Percentiles rank a stretch among this genome's conserved stretches.
These are phyloP conservation scores for Liolophura sinensis DNA, from an alignment of 1,140 invertebrate genomes.

Conservation along the genomic window DNA sequence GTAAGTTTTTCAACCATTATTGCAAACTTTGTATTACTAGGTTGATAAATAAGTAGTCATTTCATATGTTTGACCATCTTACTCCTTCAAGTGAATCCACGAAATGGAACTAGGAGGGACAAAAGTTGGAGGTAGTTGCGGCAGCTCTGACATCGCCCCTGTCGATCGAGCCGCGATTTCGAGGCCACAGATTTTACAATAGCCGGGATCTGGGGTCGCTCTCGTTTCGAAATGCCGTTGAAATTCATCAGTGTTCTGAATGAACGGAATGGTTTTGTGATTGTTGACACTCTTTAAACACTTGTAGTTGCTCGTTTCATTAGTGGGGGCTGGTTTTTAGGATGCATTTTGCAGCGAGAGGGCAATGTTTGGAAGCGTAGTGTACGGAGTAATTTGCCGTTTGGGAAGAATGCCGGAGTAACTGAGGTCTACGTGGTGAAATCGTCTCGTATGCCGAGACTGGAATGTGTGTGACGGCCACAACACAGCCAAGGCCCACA, in stretches of 20 bases:
- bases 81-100: not conserved
- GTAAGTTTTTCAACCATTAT: not conserved
- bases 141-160: conserved; percentile 1
- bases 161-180: not conserved
- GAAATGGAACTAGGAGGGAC: not conserved
- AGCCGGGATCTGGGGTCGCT: not conserved
- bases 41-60: conserved; percentile 15
- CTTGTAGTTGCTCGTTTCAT: too few relatives aligned
- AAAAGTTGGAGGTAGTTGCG: not conserved
- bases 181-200: not conserved
- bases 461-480: too few relatives aligned
- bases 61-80: conserved; percentile 2
- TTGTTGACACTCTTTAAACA: not conserved
- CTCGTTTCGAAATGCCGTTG: conserved; percentile 1
- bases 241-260: not conserved
- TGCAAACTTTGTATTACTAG: conserved; percentile 13
- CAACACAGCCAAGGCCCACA: too few relatives aligned
- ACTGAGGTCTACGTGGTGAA: too few relatives aligned
- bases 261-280: not conserved
- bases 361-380: too few relatives aligned
- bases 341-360: too few relatives aligned
- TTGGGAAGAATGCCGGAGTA: too few relatives aligned
- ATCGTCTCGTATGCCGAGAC: too few relatives aligned
- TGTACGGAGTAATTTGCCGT: too few relatives aligned
- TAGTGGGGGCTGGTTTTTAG: too few relatives aligned